Evolutionary conservation across 2,888 invertebrate genomes (phyloP), one percentile per base, ranked within the genome.

Genomic region (Scelioninae gen. 1): DNA sequence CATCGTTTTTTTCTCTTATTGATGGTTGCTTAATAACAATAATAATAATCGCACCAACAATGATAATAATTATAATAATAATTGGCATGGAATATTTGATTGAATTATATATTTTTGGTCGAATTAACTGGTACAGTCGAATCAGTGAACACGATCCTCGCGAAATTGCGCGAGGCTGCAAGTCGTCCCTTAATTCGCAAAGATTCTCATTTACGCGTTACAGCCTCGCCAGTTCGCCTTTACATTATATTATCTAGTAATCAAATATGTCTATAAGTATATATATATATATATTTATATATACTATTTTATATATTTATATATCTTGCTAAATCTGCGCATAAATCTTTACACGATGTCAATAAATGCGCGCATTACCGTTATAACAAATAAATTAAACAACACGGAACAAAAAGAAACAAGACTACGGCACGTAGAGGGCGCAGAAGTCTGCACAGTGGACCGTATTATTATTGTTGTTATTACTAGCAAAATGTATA

Each of bases 311-410:
- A 32, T 51, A 40, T 60, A 32, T 53, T 31, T 53, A 31, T 31
- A n/a, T 53, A 10, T 31, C 32, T 53, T 16, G 8, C 65, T 65
- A 51, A 51, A 51, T 38, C 51, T 51, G 16, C 38, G 23, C 38
- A n/a, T 45, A 68, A 56, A 53, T 56, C 16, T 56, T 58, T 47
- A 45, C 47, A 58, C 11, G 11, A 32, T 43, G 23, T 55, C 31
- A 72, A 62, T 72, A 72, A 72, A 62, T 72, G 62, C 62, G 15
- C 62, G 60, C 32, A 53, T 60, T 16, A 60, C 40, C 5, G 29
- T 51, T 40, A 72, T 55, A 66, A 72, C 60, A 72, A 72, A 62
- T 71, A 60, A 60, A 53, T 62, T 72, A 72, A 62, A 72, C 72
- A 72, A 62, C 49, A 53, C 47, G 60, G 29, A 32, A 40, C 10